A percentile compares a stretch with the other conserved stretches of the same genome.
Evolutionary conservation across 2,113 vertebrate species (phyloP).

Genomic region (Onychorhynchus coronatus): DNA sequence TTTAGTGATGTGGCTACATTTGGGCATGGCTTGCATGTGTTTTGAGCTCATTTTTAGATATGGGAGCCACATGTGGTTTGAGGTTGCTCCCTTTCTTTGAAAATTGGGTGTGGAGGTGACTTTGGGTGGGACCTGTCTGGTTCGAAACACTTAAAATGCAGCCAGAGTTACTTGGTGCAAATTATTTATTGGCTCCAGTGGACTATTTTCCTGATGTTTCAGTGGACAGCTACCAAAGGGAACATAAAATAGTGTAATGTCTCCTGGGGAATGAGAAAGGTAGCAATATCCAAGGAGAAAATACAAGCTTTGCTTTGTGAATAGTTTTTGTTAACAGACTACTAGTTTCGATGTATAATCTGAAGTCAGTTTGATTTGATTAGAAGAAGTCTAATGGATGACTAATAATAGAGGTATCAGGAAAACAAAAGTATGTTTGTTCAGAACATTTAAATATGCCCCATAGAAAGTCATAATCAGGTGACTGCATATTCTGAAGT

Average conservation of each 20-base stretch:
- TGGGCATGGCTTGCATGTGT: not conserved
- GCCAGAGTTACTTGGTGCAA: not conserved
- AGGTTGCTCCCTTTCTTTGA: not conserved
- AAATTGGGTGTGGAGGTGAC: not conserved
- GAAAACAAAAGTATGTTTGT: not conserved
- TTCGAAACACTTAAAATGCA: not conserved
- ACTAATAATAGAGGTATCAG: not conserved
- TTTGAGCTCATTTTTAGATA: not conserved
- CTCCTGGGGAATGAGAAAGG: not conserved
- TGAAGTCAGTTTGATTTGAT: not conserved
- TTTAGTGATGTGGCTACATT: not conserved
- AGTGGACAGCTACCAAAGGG: not conserved
- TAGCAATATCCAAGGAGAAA: not conserved
- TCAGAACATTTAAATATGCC: not conserved
- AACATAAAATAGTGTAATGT: not conserved
- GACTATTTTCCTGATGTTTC: not conserved
- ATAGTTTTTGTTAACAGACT: not conserved
- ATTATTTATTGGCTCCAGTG: not conserved
- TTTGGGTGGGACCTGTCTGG: not conserved
- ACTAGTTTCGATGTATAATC: not conserved
- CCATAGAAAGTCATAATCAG: not conserved
- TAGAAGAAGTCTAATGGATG: not conserved
- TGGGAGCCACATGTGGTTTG: not conserved
- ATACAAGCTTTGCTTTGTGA: not conserved
- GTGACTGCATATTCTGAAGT: not conserved